phyloP scores from a whole-genome alignment of 2,797 vertebrate genomes.

The Chloroceryle amazona region DNA sequence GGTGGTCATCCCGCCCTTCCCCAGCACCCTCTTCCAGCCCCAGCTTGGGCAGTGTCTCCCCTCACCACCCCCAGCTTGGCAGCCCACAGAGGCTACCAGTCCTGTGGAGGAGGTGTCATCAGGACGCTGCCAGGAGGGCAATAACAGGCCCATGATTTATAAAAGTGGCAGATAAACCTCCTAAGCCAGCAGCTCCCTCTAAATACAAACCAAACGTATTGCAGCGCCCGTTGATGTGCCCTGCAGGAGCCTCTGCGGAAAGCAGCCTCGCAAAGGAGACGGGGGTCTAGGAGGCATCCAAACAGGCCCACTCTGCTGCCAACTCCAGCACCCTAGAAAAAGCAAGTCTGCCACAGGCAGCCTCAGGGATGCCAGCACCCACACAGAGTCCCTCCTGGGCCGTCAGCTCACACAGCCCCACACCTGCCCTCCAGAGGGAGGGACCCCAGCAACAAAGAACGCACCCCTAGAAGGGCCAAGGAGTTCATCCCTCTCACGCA shows the following conservation, averaged over 20 bases:
- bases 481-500: background rate
- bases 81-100: background rate
- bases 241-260: background rate
- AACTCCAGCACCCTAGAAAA: background rate
- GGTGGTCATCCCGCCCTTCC: background rate
- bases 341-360: background rate
- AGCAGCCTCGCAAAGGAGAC: background rate
- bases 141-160: background rate
- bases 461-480: background rate
- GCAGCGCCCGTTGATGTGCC: background rate
- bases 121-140: background rate
- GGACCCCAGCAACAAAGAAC: background rate
- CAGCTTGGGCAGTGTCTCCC: background rate
- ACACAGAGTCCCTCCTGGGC: background rate
- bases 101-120: background rate
- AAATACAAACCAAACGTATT: background rate
- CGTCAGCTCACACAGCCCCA: background rate
- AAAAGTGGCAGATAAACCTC: background rate
- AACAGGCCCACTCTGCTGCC: background rate
- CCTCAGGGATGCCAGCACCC: background rate
- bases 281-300: background rate
- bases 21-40: background rate
- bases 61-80: background rate
- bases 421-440: background rate
- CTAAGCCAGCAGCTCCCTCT: background rate